Evolutionary conservation across 2,797 vertebrate species (phyloP), one percentile per base, ranked within the genome.

Genomic region (Rhodeus uyekii): DNA sequence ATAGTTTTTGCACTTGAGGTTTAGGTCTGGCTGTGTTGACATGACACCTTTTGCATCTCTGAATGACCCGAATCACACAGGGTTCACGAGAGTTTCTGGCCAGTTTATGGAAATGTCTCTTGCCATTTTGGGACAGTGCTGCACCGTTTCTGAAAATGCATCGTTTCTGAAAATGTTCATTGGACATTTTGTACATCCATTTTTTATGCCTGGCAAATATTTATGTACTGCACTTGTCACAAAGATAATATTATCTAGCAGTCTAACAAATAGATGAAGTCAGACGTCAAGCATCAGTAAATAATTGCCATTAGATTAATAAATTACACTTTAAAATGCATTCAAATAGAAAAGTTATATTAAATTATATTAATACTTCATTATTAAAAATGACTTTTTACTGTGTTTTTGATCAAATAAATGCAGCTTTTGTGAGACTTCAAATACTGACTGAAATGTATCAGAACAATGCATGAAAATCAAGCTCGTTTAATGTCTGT

Each of bases 41-140:
- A 65, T 69, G 46, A 73, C 76, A 78, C 76, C 46, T 27, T 83
- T 78, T n/a, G 75, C 50, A 48, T 69, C 61, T 61, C 42, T 77
- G 60, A 78, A 42, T 72, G 64, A 71, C 68, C 55, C n/a, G n/a
- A n/a, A n/a, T 39, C 10, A 38, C 24, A 39, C 12, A 13, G 9
- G 19, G 76, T 67, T 27, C 38, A 58, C 46, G 9, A 24, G 38
- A 27, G 29, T 34, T 36, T n/a, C 13, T 58, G 34, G 12, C 12
- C 19, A 14, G 42, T 71, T 71, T 18, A 71, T 22, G 29, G n/a
- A 68, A 18, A 13, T 44, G 24, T 32, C 42, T 32, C 67, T 69
- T 2, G n/a, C 13, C 8, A 14, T 61, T 61, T 61, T 18, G 29
- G 34, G 34, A n/a, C 67, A 46, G 38, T 68, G 65, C 42, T 19